Evolutionary conservation across 2,888 invertebrate species (phyloP).

Genomic region (Troides oblongomaculatus): DNA sequence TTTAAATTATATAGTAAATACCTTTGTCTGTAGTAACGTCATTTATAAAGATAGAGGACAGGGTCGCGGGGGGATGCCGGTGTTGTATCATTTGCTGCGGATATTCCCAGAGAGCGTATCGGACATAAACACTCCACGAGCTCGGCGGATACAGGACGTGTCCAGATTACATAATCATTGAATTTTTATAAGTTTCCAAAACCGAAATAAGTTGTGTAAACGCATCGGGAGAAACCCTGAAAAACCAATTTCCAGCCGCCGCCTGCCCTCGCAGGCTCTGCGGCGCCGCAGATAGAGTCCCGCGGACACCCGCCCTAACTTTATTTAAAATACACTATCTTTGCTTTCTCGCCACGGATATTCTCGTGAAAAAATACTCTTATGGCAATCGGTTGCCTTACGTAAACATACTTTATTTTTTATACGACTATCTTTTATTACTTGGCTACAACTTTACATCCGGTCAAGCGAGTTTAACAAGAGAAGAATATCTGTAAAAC

Average conservation of each 20-base stretch:
- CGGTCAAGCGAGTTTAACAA: too few species aligned
- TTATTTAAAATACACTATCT: constrained; percentile 15
- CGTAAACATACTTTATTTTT: too few species aligned
- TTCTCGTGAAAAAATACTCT: too few species aligned
- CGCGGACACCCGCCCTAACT: constrained; percentile 19
- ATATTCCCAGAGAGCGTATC: constrained; percentile 3
- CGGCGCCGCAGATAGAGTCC: constrained; percentile 10
- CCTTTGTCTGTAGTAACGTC: too few species aligned
- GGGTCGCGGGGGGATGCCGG: too few species aligned
- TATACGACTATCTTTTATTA: too few species aligned
- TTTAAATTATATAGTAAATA: too few species aligned
- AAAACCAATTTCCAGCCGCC: constrained; percentile 21
- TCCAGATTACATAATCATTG: constrained; percentile 25
- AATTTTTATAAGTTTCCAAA: constrained; percentile 24
- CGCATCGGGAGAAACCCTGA: constrained; percentile 8
- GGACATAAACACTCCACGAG: constrained; percentile 16
- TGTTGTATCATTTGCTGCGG: background rate
- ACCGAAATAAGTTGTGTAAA: constrained; percentile 27
- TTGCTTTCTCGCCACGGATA: background rate
- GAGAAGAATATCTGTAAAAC: too few species aligned
- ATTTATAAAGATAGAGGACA: too few species aligned
- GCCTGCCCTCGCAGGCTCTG: constrained; percentile 22
- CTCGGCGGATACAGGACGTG: constrained; percentile 20
- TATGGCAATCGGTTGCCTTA: too few species aligned
- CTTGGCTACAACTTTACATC: too few species aligned